Percentiles rank a stretch among this genome's conserved stretches.
phyloP scores from a whole-genome alignment of 2,797 vertebrate genomes.

The Loriculus beryllinus region DNA sequence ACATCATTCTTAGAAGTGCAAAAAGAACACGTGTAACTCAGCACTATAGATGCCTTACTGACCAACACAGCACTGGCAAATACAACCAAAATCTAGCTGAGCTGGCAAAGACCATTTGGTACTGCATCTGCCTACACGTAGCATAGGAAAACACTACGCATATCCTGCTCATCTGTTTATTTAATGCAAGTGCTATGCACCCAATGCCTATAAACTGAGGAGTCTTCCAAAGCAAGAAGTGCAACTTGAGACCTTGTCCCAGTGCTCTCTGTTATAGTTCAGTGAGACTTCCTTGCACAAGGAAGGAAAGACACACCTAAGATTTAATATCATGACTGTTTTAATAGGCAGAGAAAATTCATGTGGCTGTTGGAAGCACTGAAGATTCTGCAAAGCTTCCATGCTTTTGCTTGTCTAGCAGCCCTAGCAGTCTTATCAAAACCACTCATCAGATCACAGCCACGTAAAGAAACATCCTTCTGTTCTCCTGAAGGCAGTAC shows the following conservation, averaged over 20 bases:
- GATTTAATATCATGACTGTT: background rate
- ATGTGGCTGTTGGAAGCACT: background rate
- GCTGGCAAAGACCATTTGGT: background rate
- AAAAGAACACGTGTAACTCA: background rate
- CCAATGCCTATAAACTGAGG: background rate
- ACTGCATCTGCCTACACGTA: accelerated
- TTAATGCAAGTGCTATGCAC: background rate
- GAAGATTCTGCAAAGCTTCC: background rate
- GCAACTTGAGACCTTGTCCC: background rate
- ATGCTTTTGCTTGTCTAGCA: background rate
- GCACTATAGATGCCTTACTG: background rate
- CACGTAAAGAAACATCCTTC: background rate
- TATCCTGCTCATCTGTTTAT: background rate
- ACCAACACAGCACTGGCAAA: background rate
- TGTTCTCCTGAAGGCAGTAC: background rate
- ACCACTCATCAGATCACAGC: background rate
- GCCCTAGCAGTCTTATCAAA: background rate
- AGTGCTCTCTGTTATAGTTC: background rate
- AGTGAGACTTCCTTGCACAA: background rate
- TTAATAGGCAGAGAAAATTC: background rate
- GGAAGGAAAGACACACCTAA: background rate
- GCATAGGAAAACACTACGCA: background rate
- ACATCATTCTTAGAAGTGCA: background rate
- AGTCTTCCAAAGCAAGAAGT: background rate
- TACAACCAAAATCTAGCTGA: background rate